Evolutionary conservation across 1,140 invertebrate species (phyloP), one percentile per base, ranked within the genome.

Genomic region (Wasmannia auropunctata): DNA sequence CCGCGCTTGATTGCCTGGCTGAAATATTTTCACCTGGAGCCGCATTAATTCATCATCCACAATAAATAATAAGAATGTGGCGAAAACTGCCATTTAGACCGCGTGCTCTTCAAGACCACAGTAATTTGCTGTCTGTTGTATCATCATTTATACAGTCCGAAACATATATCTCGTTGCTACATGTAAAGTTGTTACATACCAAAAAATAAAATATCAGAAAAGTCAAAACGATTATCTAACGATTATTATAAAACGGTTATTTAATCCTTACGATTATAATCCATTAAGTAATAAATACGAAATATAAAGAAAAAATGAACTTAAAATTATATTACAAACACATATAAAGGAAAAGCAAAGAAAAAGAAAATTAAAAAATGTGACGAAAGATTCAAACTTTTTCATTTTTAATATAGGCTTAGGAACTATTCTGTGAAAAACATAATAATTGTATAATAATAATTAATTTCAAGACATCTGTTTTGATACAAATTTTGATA

Each of bases 11-110:
- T 80, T 69, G 77, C 77, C 37, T 31, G 60, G 63, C 22, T 80
- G 77, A 69, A 80, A 80, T 69, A 69, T 80, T 80, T 80, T 80
- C 49, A 80, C 77, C 62, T 69, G 77, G 22, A 80, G 46, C 77
- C 34, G 22, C 62, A 69, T 69, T 80, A 69, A 80, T 80, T 80
- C 63, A 80, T 80, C 77, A 80, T 80, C 77, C 49, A 22, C 19
- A 56, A 69, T 80, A 80, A 80, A 80, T 69, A 80, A 80, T 80
- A 80, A 80, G 77, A 80, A 69, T 69, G 22, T 54, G 34, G 46
- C 31, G 77, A 69, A 80, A 80, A 22, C 31, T 80, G 63, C 46
- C 63, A 69, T 80, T n/a, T 69, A 80, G 46, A 69, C 76, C 34
- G 34, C 25, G 46, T 69, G 22, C 22, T 69, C 22, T 69, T n/a